Evolutionary conservation across 2,113 vertebrate species (phyloP).

Genomic region (Neopipo cinnamomea): DNA sequence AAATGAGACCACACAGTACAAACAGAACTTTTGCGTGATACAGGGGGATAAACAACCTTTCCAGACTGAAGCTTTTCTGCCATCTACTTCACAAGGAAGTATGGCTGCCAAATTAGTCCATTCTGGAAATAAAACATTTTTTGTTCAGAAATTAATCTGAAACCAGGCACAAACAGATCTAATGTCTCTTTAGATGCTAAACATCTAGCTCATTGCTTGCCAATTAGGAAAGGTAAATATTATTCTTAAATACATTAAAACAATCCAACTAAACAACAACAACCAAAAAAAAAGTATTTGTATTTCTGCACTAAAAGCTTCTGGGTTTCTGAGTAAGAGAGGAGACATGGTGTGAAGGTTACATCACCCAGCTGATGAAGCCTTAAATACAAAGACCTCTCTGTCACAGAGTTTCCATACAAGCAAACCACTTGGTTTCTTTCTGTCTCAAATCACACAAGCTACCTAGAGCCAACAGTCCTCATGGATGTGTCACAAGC

Average conservation of each 20-base stretch:
- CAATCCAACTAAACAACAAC: not conserved
- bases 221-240: not conserved
- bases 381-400: not conserved
- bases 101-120: not conserved
- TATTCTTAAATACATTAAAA: not conserved
- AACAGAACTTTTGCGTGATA: not conserved
- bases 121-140: not conserved
- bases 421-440: not conserved
- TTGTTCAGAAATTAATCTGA: not conserved
- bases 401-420: not conserved
- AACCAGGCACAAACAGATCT: not conserved
- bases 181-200: not conserved
- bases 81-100: not conserved
- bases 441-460: not conserved
- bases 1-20: not conserved
- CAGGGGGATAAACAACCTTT: not conserved
- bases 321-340: not conserved
- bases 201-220: not conserved
- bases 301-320: not conserved
- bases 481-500: not conserved
- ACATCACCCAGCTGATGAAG: not conserved
- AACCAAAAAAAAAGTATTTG: not conserved
- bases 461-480: not conserved
- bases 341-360: not conserved
- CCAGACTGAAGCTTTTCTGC: not conserved